Conservation (phyloP, 1,140 invertebrate species). For the Marisa cornuarietis region DNA sequence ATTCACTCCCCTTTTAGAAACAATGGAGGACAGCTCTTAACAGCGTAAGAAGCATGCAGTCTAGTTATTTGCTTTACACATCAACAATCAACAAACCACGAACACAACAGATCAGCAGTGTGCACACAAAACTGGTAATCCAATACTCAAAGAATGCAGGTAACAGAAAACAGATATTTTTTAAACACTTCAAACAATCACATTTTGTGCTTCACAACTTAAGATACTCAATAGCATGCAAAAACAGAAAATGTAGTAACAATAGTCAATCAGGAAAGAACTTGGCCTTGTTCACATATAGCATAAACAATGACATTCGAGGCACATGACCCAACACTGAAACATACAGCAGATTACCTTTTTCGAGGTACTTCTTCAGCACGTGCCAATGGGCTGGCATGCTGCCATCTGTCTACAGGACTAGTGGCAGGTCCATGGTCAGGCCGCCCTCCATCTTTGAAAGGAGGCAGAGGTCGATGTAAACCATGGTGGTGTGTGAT, state of each 20-base stretch:
- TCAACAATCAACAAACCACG: too few relatives aligned
- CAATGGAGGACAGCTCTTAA: too few relatives aligned
- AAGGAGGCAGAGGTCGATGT: constrained; percentile 8
- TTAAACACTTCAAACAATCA: too few relatives aligned
- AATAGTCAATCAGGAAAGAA: background rate
- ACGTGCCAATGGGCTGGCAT: constrained; percentile 52
- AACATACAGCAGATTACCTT: constrained; percentile 34
- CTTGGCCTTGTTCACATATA: background rate
- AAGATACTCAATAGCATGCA: background rate
- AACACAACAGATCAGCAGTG: too few relatives aligned
- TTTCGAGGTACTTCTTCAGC: constrained; percentile 47
- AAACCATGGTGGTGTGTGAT: background rate
- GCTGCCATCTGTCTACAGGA: constrained; percentile 48
- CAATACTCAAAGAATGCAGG: too few relatives aligned
- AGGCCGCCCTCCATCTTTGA: constrained; percentile 19
- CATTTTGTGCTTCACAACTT: too few relatives aligned
- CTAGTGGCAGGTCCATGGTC: constrained; percentile 23
- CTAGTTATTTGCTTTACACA: too few relatives aligned
- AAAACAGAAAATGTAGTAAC: background rate
- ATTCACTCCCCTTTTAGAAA: too few relatives aligned
- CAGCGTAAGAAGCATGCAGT: too few relatives aligned
- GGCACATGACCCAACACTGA: background rate
- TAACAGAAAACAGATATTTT: too few relatives aligned
- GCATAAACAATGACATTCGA: background rate
- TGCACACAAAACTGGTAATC: too few relatives aligned